These are phyloP conservation scores for Smithornis capensis DNA, from an alignment of 2,113 vertebrate species.

Conservation along the genomic window DNA sequence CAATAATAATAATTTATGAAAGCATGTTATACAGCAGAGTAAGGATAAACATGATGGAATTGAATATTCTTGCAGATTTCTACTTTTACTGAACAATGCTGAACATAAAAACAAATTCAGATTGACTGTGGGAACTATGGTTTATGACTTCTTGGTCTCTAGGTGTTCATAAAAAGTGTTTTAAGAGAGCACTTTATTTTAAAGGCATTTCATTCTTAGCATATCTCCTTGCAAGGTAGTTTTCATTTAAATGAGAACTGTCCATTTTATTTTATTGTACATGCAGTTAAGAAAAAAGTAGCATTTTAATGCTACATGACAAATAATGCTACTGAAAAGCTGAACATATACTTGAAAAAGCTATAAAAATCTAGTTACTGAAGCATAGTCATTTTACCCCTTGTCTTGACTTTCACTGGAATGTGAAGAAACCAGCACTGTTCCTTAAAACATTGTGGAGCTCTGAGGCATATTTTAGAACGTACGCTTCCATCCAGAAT, in stretches of 20 bases:
- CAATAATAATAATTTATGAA: conserved; percentile 44
- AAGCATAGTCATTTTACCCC: neutral
- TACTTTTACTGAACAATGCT: conserved; percentile 4
- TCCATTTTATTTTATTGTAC: conserved; percentile 1
- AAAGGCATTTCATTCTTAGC: conserved; percentile 14
- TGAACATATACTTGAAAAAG: neutral
- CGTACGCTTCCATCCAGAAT: neutral
- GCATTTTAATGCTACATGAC: neutral
- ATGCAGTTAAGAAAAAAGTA: neutral
- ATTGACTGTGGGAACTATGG: conserved; percentile 41
- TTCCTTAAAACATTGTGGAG: neutral
- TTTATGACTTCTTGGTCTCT: conserved; percentile 56
- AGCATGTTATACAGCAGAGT: neutral
- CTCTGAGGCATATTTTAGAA: neutral
- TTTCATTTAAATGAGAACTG: conserved; percentile 22
- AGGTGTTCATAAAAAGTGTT: conserved; percentile 56
- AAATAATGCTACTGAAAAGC: neutral
- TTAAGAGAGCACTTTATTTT: conserved; percentile 54
- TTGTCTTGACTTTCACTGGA: neutral
- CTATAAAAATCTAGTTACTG: neutral
- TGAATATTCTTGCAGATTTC: conserved; percentile 35
- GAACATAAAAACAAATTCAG: conserved; percentile 30
- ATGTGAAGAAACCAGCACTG: neutral
- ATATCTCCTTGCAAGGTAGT: neutral
- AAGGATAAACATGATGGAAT: neutral